Percentiles rank a stretch among this genome's conserved stretches.
Evolutionary conservation across 2,888 invertebrate genomes (phyloP).

Genomic region (Heliconius hortense): DNA sequence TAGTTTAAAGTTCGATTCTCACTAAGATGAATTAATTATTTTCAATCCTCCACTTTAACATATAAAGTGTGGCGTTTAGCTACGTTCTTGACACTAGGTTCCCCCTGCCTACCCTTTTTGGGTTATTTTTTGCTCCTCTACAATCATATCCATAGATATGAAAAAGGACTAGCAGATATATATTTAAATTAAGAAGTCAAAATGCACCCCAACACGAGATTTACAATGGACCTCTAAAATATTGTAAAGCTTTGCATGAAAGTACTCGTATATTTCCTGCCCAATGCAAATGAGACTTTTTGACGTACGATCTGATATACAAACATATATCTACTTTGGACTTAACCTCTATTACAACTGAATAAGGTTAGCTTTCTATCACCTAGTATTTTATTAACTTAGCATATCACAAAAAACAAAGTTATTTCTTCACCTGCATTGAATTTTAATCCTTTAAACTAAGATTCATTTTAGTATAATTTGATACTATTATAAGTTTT

Average conservation of each 20-base stretch:
- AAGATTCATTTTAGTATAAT: slow-evolving; percentile 20
- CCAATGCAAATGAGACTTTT: slow-evolving; percentile 69
- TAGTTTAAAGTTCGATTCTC: no score
- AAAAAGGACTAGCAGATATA: background rate
- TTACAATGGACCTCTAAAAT: slow-evolving; percentile 22
- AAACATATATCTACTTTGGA: slow-evolving; percentile 37
- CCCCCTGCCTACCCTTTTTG: no score
- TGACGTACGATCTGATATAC: slow-evolving; percentile 48
- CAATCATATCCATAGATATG: background rate
- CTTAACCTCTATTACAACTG: slow-evolving; percentile 25
- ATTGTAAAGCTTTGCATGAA: slow-evolving; percentile 28
- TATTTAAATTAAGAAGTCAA: slow-evolving; percentile 11
- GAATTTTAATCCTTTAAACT: background rate
- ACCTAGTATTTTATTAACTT: slow-evolving; percentile 11
- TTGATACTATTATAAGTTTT: background rate
- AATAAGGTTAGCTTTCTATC: slow-evolving; percentile 41
- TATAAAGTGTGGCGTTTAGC: background rate
- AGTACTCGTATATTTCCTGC: slow-evolving; percentile 68
- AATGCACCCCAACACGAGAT: background rate
- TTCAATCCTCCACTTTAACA: background rate
- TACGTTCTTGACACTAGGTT: background rate
- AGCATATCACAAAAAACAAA: slow-evolving; percentile 18
- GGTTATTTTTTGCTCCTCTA: background rate
- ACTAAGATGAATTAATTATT: no score
- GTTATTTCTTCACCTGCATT: slow-evolving; percentile 4